Base-by-base conservation (phyloP, 2,888 invertebrate genomes). In the Silvanus unidentatus region DNA sequence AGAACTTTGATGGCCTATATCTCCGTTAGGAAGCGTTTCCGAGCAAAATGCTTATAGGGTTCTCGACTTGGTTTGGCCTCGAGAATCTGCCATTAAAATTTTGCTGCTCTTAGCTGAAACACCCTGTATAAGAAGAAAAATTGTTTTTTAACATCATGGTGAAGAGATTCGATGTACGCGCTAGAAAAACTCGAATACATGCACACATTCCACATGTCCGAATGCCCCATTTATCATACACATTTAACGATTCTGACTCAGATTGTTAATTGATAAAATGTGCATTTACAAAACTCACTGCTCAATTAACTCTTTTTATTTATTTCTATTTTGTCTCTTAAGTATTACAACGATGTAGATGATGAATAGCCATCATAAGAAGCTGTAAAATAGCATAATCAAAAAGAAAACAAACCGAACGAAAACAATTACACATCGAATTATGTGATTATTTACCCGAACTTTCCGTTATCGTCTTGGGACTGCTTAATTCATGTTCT, bases 351-450 rank as follows among this genome's bases (percentile, higher is more conserved):
- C 73, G 81, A 82, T 63, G 82, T 81, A 72, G 81, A 81, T 73
- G 81, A 81, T 69, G 81, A 81, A 76, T 79, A 81, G 75, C 80
- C 81, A 77, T 81, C 81, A 77, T 77, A 80, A 73, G 81, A 80
- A 75, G 80, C 81, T 81, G 81, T 77, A 80, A 80, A 70, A 66
- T 64, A 60, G 64, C 58, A 63, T 52, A 53, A 44, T 37, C 6
- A 37, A 37, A 37, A 37, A 6, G 14, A 37, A 16, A 37, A 37
- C 14, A 16, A 12, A 37, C 3, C 14, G 16, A 37, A 37, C 3
- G 32, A 32, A 32, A 12, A 5, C 6, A 32, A 45, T 40, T 39
- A 47, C 29, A 22, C 13, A n/a, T n/a, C n/a, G n/a, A n/a, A n/a
- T n/a, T n/a, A n/a, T n/a, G n/a, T n/a, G n/a, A 32, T 12, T 12